A percentile compares a stretch with the other conserved stretches of the same genome.
phyloP scores from a whole-genome alignment of 2,888 invertebrate genomes.

The Latrodectus elegans region DNA sequence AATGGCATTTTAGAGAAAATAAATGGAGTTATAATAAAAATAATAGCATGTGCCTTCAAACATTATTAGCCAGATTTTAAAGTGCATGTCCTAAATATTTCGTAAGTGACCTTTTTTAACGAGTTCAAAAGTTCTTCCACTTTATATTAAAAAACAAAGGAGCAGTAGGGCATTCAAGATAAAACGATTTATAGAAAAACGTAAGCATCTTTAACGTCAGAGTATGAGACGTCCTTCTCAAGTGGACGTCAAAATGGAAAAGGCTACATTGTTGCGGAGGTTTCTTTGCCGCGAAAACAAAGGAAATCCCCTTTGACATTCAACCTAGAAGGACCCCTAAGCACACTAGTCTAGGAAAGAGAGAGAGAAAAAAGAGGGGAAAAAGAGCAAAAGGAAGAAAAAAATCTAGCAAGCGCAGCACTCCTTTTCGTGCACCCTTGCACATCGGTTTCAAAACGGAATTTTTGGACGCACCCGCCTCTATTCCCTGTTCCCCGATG shows the following conservation, averaged over 20 bases:
- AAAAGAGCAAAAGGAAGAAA: background rate
- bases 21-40: too few relatives aligned
- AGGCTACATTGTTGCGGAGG: background rate
- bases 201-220: too few relatives aligned
- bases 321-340: conserved; percentile 27
- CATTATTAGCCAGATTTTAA: too few relatives aligned
- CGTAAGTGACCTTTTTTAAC: too few relatives aligned
- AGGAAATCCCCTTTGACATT: background rate
- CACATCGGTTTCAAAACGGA: background rate
- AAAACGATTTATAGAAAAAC: too few relatives aligned
- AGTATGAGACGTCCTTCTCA: background rate
- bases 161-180: too few relatives aligned
- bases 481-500: conserved; percentile 5
- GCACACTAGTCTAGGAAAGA: background rate
- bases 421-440: conserved; percentile 6
- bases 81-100: too few relatives aligned
- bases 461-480: conserved; percentile 32
- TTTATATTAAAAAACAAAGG: too few relatives aligned
- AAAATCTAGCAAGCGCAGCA: background rate
- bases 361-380: too few relatives aligned
- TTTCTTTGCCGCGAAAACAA: background rate
- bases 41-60: too few relatives aligned
- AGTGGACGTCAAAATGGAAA: background rate
- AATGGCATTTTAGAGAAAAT: too few relatives aligned
- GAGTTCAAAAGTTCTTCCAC: too few relatives aligned